Conservation (phyloP, 2,797 vertebrate species). For the Phataginus tetradactyla region DNA sequence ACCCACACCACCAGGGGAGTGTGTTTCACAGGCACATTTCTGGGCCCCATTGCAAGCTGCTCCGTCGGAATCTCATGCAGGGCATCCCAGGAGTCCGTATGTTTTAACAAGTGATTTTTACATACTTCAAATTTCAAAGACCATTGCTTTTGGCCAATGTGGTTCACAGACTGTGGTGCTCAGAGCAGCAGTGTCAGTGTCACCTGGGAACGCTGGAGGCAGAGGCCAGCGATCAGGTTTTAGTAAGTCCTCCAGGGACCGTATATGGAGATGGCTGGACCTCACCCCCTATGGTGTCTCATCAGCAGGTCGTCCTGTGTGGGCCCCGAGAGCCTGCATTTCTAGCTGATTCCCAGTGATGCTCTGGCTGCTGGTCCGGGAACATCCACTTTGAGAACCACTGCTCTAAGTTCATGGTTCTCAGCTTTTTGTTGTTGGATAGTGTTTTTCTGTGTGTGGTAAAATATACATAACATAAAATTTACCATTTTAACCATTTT, state of each 20-base stretch:
- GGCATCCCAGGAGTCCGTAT: background rate
- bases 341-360: background rate
- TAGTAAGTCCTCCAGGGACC: background rate
- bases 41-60: background rate
- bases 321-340: background rate
- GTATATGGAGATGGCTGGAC: background rate
- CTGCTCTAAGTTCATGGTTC: background rate
- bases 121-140: background rate
- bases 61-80: background rate
- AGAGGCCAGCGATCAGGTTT: background rate
- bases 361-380: background rate
- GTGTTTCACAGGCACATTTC: background rate
- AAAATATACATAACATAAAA: background rate
- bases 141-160: background rate
- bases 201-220: background rate
- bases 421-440: background rate
- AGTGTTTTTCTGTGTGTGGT: background rate
- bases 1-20: too few relatives aligned
- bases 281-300: background rate
- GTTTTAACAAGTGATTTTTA: background rate
- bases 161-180: background rate
- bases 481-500: background rate
- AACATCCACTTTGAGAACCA: background rate
- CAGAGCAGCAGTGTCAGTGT: background rate
- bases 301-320: background rate